Percentiles rank a stretch among this genome's conserved stretches.
These are phyloP conservation scores for Nasua narica DNA, from an alignment of 2,797 vertebrate genomes.

Conservation along the genomic window DNA sequence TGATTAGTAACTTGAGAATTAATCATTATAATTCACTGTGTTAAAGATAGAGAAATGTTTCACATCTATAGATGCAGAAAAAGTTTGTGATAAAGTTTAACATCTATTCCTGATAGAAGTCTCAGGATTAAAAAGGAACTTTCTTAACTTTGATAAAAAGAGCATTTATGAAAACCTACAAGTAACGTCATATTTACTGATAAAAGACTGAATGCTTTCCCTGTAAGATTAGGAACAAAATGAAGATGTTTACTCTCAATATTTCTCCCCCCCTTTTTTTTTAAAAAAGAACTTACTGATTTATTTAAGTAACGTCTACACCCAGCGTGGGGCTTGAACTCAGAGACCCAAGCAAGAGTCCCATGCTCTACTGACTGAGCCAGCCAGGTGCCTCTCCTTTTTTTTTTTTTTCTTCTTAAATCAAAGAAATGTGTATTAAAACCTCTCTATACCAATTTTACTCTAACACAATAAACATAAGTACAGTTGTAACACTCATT, in stretches of 20 bases:
- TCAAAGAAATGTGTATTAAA: background rate
- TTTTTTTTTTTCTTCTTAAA: background rate
- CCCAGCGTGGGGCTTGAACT: background rate
- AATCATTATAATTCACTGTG: background rate
- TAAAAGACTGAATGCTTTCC: background rate
- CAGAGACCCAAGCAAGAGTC: background rate
- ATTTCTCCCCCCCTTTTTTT: background rate
- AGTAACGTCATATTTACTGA: background rate
- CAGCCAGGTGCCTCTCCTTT: background rate
- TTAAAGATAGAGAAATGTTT: background rate
- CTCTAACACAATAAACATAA: background rate
- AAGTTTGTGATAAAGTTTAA: background rate
- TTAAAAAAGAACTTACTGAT: background rate
- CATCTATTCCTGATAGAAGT: background rate
- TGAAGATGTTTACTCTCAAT: background rate
- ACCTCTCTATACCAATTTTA: background rate
- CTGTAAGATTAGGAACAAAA: background rate
- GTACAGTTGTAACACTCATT: background rate
- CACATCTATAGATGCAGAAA: background rate
- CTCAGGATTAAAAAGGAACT: background rate
- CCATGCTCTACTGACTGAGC: background rate
- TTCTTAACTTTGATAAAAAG: background rate
- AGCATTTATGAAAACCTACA: background rate
- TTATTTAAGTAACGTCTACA: background rate
- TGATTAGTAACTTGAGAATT: background rate